Evolutionary conservation across 2,113 vertebrate genomes (phyloP).

Genomic region (Propithecus coquereli): DNA sequence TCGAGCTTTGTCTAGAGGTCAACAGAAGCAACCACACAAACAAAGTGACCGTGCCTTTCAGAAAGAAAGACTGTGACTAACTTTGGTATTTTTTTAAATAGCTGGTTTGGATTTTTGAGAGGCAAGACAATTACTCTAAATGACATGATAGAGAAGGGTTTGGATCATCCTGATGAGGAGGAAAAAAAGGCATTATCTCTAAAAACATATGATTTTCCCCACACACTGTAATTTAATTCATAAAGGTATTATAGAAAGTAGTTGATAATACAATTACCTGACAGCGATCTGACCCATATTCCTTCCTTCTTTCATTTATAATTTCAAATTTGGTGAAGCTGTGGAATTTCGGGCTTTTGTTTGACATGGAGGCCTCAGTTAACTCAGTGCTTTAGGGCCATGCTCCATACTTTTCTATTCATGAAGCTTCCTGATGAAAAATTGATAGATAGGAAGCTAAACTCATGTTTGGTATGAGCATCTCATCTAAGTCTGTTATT

Average conservation of each 20-base stretch:
- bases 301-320: neutral
- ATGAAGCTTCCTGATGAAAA: neutral
- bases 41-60: neutral
- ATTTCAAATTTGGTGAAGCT: neutral
- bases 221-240: constrained; percentile 47
- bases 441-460: neutral
- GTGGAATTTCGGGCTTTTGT: neutral
- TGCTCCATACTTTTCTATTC: neutral
- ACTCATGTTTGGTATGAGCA: neutral
- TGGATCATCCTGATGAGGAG: neutral
- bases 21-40: neutral
- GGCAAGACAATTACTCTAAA: constrained; percentile 53
- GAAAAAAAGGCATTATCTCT: neutral
- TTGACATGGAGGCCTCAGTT: neutral
- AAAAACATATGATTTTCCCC: constrained; percentile 42
- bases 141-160: constrained; percentile 27
- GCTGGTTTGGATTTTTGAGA: constrained; percentile 47
- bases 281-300: neutral
- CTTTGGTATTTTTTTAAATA: constrained; percentile 51
- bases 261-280: neutral
- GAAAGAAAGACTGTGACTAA: constrained; percentile 16
- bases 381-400: neutral
- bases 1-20: neutral
- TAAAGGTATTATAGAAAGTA: constrained; percentile 27
- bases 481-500: neutral